phyloP scores from a whole-genome alignment of 2,113 vertebrate genomes.

The Tauraco erythrolophus region DNA sequence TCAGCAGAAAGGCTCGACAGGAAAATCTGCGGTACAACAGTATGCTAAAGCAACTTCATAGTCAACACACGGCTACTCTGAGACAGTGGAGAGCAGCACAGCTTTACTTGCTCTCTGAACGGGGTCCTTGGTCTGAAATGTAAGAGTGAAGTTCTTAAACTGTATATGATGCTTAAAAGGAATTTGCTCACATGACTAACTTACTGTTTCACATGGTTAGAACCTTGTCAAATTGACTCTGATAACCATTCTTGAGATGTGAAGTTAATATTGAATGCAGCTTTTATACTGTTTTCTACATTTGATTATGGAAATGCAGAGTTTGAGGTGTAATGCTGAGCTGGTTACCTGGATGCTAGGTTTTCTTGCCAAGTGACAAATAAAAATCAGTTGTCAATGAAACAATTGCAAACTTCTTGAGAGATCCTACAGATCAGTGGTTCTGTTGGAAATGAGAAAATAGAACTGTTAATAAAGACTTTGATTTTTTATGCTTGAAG shows the following conservation, averaged over 20 bases:
- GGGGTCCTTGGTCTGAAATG: conserved; percentile 94
- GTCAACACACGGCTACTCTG: conserved; percentile 82
- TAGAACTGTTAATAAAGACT: neutral
- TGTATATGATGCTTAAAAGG: neutral
- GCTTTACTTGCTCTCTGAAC: conserved; percentile 88
- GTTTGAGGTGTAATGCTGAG: neutral
- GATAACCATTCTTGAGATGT: neutral
- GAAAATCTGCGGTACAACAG: conserved; percentile 95
- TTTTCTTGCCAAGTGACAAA: neutral
- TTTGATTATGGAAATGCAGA: neutral
- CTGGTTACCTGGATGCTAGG: neutral
- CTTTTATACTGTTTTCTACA: neutral
- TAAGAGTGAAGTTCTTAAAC: conserved; percentile 40
- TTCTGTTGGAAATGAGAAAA: neutral
- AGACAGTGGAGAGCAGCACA: conserved; percentile 91
- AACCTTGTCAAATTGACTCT: neutral
- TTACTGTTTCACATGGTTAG: neutral
- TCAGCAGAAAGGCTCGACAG: conserved; percentile 90
- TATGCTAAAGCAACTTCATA: conserved; percentile 91
- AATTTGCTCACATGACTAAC: neutral
- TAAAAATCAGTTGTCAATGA: neutral
- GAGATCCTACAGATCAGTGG: fast-evolving
- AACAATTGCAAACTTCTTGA: neutral
- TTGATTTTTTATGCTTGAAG: neutral
- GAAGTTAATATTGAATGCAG: neutral